Evolutionary conservation across 1,140 invertebrate genomes (phyloP).

Genomic region (Brachionus manjavacas): DNA sequence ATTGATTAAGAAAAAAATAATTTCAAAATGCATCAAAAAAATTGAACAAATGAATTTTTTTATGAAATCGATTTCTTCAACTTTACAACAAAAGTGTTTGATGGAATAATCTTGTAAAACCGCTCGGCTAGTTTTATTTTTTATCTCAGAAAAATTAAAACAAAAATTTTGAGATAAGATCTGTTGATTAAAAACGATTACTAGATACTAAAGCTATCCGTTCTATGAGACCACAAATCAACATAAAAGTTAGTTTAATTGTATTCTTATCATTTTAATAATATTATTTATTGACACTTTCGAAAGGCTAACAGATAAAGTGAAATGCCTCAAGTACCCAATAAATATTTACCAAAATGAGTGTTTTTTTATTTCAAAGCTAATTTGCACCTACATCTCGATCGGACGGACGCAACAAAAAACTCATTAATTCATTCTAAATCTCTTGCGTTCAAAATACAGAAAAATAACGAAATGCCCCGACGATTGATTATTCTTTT

Average conservation of each 20-base stretch:
- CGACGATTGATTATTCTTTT: background rate
- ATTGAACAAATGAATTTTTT: background rate
- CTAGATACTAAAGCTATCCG: background rate
- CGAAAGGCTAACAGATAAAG: background rate
- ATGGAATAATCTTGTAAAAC: background rate
- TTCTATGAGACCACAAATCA: background rate
- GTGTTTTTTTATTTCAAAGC: background rate
- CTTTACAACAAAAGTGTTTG: background rate
- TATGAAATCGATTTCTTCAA: background rate
- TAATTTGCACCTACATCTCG: background rate
- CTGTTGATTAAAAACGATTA: background rate
- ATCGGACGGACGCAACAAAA: background rate
- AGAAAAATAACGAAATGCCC: background rate
- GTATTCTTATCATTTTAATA: slow-evolving; percentile 5
- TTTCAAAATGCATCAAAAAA: background rate
- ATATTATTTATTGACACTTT: slow-evolving; percentile 21
- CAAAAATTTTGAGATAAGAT: slow-evolving; percentile 16
- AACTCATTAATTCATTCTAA: background rate
- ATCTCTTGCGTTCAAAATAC: background rate
- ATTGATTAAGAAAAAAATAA: background rate
- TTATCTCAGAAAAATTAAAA: background rate
- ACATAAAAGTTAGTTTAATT: background rate
- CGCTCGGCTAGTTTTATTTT: background rate
- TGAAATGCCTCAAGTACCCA: background rate
- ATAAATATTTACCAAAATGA: background rate